Evolutionary conservation across 2,888 invertebrate genomes (phyloP).

Genomic region (Acleris emargana): DNA sequence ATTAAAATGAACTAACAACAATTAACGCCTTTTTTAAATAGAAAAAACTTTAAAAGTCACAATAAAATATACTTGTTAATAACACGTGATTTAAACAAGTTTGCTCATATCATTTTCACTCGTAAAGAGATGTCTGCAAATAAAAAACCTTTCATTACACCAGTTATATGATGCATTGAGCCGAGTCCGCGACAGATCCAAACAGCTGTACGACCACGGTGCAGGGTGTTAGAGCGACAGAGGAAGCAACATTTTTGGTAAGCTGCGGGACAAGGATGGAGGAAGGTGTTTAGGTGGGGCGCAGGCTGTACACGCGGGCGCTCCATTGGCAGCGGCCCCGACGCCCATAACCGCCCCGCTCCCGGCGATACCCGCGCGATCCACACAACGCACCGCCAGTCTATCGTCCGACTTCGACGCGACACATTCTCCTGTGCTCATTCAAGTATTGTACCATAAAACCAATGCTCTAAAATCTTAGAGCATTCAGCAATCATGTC

Average conservation of each 20-base stretch:
- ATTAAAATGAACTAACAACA: no score
- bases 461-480: slow-evolving; percentile 65
- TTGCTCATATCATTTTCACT: slow-evolving; percentile 18
- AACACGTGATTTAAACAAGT: slow-evolving; percentile 25
- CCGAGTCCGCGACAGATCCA: slow-evolving; percentile 61
- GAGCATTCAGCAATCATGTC: slow-evolving; percentile 65
- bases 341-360: slow-evolving; percentile 69
- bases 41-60: not conserved
- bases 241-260: slow-evolving; percentile 49
- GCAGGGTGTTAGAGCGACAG: slow-evolving; percentile 58
- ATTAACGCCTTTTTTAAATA: no score
- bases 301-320: slow-evolving; percentile 62
- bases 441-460: slow-evolving; percentile 76
- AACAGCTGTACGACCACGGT: slow-evolving; percentile 73
- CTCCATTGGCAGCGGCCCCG: slow-evolving; percentile 60
- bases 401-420: slow-evolving; percentile 76
- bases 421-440: slow-evolving; percentile 72
- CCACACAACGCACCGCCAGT: slow-evolving; percentile 66
- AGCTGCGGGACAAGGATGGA: slow-evolving; percentile 53
- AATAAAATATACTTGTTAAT: not conserved
- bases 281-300: slow-evolving; percentile 61
- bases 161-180: slow-evolving; percentile 68
- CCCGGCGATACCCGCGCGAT: slow-evolving; percentile 61
- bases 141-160: slow-evolving; percentile 57
- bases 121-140: slow-evolving; percentile 26